Evolutionary conservation across 2,113 vertebrate genomes (phyloP).

Genomic region (Prietella phreatophila): DNA sequence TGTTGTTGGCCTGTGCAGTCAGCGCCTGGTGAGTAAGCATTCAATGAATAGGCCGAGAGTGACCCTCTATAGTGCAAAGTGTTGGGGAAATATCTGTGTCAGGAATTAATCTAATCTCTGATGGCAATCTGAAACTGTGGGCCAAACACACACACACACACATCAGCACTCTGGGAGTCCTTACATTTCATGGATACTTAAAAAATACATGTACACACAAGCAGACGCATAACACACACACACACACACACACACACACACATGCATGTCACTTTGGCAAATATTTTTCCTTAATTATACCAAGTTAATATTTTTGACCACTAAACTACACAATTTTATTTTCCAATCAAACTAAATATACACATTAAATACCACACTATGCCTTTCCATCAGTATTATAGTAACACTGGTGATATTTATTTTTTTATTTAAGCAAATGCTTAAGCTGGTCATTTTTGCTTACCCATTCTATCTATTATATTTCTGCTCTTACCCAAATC

Average conservation of each 20-base stretch:
- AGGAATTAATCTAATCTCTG: constrained; percentile 47
- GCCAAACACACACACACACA: constrained; percentile 40
- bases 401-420: background rate
- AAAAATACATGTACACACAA: constrained; percentile 4
- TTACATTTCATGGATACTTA: too few species aligned
- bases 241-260: constrained; percentile 12
- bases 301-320: background rate
- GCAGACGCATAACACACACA: too few species aligned
- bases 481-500: background rate
- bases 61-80: constrained; percentile 49
- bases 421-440: background rate
- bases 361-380: background rate
- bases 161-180: background rate
- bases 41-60: constrained; percentile 45
- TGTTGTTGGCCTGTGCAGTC: constrained; percentile 50
- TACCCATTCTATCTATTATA: constrained; percentile 3
- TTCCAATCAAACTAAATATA: constrained; percentile 12
- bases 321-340: background rate
- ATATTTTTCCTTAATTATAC: background rate
- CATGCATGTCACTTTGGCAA: constrained; percentile 15
- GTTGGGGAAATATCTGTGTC: constrained; percentile 51
- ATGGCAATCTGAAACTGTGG: constrained; percentile 38
- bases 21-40: constrained; percentile 55
- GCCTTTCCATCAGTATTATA: background rate
- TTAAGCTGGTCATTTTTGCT: background rate